Evolutionary conservation across 2,888 invertebrate genomes (phyloP).

Genomic region (Perizoma affinitatum): DNA sequence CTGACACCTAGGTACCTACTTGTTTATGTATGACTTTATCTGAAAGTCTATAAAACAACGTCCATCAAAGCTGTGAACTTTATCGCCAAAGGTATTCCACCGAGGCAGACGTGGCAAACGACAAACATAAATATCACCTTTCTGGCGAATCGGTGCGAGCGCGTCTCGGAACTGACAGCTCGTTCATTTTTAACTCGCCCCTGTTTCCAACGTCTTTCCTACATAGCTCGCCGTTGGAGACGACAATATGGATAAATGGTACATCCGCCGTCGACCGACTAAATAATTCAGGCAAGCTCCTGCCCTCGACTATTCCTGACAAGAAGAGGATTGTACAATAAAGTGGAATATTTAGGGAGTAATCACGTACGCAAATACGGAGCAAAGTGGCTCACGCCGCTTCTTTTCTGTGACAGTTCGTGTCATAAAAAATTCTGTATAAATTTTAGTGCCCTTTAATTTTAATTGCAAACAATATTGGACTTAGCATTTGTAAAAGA

Average conservation of each 20-base stretch:
- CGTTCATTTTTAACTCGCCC: slow-evolving; percentile 74
- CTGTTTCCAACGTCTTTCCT: slow-evolving; percentile 28
- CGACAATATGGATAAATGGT: slow-evolving; percentile 81
- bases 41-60: slow-evolving; percentile 10
- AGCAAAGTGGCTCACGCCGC: slow-evolving; percentile 53
- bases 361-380: slow-evolving; percentile 71
- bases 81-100: slow-evolving; percentile 40
- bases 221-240: slow-evolving; percentile 41
- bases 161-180: slow-evolving; percentile 61
- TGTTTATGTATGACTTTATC: not conserved
- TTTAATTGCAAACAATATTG: slow-evolving; percentile 5
- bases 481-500: not conserved
- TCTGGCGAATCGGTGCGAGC: slow-evolving; percentile 56
- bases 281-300: slow-evolving; percentile 72
- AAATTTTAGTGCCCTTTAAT: slow-evolving; percentile 47
- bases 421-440: slow-evolving; percentile 46
- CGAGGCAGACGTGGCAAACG: slow-evolving; percentile 48
- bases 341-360: slow-evolving; percentile 79
- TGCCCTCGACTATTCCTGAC: slow-evolving; percentile 70
- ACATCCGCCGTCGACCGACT: slow-evolving; percentile 67
- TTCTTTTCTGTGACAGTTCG: slow-evolving; percentile 53
- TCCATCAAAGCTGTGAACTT: slow-evolving; percentile 32
- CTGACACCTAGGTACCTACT: too few species aligned
- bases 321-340: slow-evolving; percentile 75
- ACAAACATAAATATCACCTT: slow-evolving; percentile 55